A percentile compares a stretch with the other conserved stretches of the same genome.
These are phyloP conservation scores for Protosalanx chinensis DNA, from an alignment of 2,797 vertebrate species.

Conservation along the genomic window DNA sequence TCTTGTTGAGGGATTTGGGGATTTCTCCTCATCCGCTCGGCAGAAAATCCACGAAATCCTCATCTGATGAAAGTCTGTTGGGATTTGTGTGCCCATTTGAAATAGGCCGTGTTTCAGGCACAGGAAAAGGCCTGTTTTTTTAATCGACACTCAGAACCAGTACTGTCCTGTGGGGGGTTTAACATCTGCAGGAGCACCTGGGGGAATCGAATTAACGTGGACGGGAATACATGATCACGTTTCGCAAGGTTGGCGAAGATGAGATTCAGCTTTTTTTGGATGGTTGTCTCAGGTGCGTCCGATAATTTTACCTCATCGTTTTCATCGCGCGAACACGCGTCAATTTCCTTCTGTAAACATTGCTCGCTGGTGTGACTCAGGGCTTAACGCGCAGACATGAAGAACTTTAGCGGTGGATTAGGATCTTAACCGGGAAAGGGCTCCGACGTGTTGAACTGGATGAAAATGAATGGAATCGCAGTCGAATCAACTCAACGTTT, in stretches of 20 bases:
- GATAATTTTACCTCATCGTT: too few relatives aligned
- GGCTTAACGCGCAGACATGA: too few relatives aligned
- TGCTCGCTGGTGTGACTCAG: too few relatives aligned
- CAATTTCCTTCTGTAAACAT: too few relatives aligned
- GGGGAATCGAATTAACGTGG: slow-evolving; percentile 66
- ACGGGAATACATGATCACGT: slow-evolving; percentile 61
- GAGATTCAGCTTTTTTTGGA: not conserved
- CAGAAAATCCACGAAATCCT: slow-evolving; percentile 60
- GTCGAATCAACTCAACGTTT: too few relatives aligned
- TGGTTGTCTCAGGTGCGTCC: not conserved
- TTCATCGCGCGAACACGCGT: too few relatives aligned
- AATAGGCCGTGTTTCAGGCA: slow-evolving; percentile 37
- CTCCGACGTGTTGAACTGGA: too few relatives aligned
- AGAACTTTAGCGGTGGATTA: too few relatives aligned
- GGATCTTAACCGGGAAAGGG: too few relatives aligned
- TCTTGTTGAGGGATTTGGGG: slow-evolving; percentile 38
- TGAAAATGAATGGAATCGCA: too few relatives aligned
- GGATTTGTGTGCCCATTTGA: slow-evolving; percentile 37
- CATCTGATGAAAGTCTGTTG: slow-evolving; percentile 51
- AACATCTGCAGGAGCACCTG: slow-evolving; percentile 65
- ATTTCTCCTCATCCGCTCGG: slow-evolving; percentile 37
- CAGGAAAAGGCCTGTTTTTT: slow-evolving; percentile 4
- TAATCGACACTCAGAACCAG: slow-evolving; percentile 31
- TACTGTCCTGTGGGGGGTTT: slow-evolving; percentile 38
- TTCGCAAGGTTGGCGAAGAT: slow-evolving; percentile 46